A percentile compares a stretch with the other conserved stretches of the same genome.
Conservation (phyloP, 1,140 invertebrate species). For the Drosophila nigrodunni region DNA sequence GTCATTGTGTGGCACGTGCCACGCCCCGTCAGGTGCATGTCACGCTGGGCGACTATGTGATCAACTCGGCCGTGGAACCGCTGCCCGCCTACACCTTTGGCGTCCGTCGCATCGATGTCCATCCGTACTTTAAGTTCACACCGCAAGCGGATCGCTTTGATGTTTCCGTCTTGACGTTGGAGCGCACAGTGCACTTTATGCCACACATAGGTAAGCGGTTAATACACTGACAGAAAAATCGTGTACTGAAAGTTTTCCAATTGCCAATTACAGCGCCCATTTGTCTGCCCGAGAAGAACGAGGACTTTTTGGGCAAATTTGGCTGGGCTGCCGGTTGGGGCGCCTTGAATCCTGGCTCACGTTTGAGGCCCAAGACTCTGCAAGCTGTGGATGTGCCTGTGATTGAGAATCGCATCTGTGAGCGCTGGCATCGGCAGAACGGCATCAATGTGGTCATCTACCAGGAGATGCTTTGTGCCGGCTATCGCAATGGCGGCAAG, state of each 20-base stretch:
- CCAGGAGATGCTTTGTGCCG: constrained; percentile 98
- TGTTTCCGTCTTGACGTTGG: constrained; percentile 94
- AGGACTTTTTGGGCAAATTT: constrained; percentile 95
- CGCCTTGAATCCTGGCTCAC: constrained; percentile 93
- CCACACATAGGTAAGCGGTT: constrained; percentile 90
- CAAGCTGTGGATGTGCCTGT: constrained; percentile 97
- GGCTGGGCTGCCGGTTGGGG: constrained; percentile 98
- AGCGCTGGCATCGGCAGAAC: constrained; percentile 91
- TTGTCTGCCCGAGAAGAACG: constrained; percentile 95
- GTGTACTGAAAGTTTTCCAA: not conserved
- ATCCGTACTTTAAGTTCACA: constrained; percentile 98
- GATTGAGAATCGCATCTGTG: constrained; percentile 94
- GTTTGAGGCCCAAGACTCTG: constrained; percentile 94
- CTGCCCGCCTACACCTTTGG: constrained; percentile 95
- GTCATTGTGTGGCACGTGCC: constrained; percentile 97
- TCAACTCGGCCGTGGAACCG: constrained; percentile 95
- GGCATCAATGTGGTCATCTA: constrained; percentile 97
- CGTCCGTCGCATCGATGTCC: constrained; percentile 94
- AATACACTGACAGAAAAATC: not conserved
- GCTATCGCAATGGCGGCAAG: constrained; percentile 95
- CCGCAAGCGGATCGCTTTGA: constrained; percentile 96
- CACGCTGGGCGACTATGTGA: constrained; percentile 96
- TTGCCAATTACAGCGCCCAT: constrained; percentile 89
- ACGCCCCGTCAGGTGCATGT: constrained; percentile 95
- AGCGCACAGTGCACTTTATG: constrained; percentile 94